Evolutionary conservation across 1,140 invertebrate species (phyloP).

Genomic region (Macrostomum lignano): DNA sequence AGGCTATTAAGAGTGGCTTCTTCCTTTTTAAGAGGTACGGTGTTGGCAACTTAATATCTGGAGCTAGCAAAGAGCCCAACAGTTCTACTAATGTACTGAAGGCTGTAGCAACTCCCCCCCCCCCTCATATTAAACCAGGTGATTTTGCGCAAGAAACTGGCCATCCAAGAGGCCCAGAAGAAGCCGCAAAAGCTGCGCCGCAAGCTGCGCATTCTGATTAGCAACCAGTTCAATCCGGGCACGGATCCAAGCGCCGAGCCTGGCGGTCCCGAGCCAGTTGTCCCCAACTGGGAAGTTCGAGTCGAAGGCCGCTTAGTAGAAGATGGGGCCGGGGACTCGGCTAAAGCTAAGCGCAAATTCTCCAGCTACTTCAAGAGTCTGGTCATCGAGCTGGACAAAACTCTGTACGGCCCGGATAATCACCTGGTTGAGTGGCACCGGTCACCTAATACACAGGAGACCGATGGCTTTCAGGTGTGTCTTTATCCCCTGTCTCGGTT

Average conservation of each 20-base stretch:
- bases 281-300: constrained; percentile 3
- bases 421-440: constrained; percentile 76
- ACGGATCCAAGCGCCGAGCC: neutral
- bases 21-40: no score
- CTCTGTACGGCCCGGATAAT: constrained; percentile 95
- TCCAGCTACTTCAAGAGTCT: constrained; percentile 97
- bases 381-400: constrained; percentile 93
- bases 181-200: constrained; percentile 4
- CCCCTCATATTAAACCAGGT: no score
- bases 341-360: constrained; percentile 56
- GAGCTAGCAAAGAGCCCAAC: no score
- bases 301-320: constrained; percentile 3
- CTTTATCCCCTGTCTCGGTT: no score
- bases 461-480: constrained; percentile 97
- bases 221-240: constrained; percentile 4
- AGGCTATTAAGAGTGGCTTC: no score
- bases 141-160: constrained; percentile 1
- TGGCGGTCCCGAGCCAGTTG: neutral
- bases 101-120: no score
- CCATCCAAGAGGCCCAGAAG: constrained; percentile 4
- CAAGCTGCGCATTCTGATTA: constrained; percentile 3
- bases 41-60: no score
- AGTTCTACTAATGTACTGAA: no score
- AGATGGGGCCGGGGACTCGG: neutral
- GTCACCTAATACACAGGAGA: constrained; percentile 85